Conservation (phyloP, 2,113 vertebrate species). For the Setophaga kirtlandii region DNA sequence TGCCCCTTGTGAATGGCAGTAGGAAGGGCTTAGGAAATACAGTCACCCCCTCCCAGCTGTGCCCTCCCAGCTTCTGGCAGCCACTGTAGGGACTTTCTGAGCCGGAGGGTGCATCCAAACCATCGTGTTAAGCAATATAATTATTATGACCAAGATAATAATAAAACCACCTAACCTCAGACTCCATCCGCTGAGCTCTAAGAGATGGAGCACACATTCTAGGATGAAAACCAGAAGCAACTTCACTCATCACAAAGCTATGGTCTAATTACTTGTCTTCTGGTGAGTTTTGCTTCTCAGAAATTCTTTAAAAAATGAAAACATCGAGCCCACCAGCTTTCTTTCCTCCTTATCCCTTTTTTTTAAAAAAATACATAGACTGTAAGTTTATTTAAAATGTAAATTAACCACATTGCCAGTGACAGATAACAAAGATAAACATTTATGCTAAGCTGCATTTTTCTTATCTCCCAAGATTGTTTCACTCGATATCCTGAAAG, state of each 20-base stretch:
- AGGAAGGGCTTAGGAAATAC: background rate
- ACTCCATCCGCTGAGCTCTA: conserved; percentile 42
- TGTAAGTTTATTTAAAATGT: conserved; percentile 72
- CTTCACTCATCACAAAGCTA: conserved; percentile 54
- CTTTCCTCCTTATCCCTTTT: conserved; percentile 49
- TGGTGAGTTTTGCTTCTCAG: conserved; percentile 58
- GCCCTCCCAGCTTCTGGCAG: conserved; percentile 31
- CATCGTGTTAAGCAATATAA: conserved; percentile 46
- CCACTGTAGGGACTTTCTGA: conserved; percentile 44
- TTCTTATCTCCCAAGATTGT: conserved; percentile 65
- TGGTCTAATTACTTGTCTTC: conserved; percentile 32
- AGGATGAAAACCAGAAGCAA: conserved; percentile 57
- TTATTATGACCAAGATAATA: conserved; percentile 43
- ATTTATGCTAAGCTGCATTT: conserved; percentile 74
- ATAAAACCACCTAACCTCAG: conserved; percentile 54
- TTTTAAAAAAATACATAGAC: conserved; percentile 42
- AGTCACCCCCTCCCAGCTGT: background rate
- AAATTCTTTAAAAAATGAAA: conserved; percentile 73
- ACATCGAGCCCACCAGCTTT: background rate
- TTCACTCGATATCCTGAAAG: conserved; percentile 44
- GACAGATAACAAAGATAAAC: conserved; percentile 77
- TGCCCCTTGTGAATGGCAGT: background rate
- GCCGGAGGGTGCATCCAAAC: conserved; percentile 33
- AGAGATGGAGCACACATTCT: conserved; percentile 55
- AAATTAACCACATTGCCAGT: conserved; percentile 67